Evolutionary conservation across 2,113 vertebrate genomes (phyloP).

Genomic region (Naja naja): DNA sequence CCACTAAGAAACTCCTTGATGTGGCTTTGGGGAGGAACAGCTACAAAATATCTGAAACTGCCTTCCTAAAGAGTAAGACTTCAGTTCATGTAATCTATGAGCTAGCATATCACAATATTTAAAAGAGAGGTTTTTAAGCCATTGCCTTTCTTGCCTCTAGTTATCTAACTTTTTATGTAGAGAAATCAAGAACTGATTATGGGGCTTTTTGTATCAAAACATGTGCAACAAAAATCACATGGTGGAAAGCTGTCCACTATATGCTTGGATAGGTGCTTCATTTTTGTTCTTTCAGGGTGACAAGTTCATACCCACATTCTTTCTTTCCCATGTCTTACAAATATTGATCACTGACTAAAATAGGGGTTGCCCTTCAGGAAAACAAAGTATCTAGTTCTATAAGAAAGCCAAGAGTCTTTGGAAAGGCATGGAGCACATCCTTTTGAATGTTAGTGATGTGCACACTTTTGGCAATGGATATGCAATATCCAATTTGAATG

Average conservation of each 20-base stretch:
- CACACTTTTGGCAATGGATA: background rate
- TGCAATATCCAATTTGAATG: background rate
- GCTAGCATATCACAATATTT: background rate
- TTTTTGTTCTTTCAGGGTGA: background rate
- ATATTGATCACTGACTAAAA: background rate
- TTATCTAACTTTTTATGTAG: background rate
- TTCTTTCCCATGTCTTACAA: constrained; percentile 4
- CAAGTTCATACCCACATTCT: constrained; percentile 25
- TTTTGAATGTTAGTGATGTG: background rate
- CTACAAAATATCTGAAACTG: background rate
- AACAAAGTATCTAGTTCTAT: constrained; percentile 45
- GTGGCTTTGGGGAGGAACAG: background rate
- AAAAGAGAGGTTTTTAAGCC: background rate
- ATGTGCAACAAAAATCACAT: background rate
- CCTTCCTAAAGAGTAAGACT: background rate
- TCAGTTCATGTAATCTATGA: background rate
- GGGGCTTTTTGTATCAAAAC: background rate
- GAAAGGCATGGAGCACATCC: constrained; percentile 39
- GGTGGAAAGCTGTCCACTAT: no score
- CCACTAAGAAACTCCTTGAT: background rate
- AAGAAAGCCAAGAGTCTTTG: constrained; percentile 37
- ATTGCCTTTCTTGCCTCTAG: background rate
- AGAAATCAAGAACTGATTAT: background rate
- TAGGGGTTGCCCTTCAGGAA: background rate
- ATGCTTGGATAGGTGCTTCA: background rate